Conservation (phyloP, 1,140 invertebrate genomes). For the Grapholita molesta region DNA sequence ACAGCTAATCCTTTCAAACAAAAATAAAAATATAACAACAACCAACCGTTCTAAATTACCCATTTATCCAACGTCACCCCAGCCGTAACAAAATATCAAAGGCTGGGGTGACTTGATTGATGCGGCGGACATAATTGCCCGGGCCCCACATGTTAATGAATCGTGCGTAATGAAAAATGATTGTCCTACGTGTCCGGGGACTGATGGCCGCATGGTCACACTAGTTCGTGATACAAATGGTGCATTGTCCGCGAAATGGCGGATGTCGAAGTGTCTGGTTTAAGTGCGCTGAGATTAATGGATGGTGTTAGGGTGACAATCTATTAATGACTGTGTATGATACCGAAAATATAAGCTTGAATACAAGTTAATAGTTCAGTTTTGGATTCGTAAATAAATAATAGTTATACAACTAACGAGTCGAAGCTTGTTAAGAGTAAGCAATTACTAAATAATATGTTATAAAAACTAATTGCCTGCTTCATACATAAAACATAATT, state of each 20-base stretch:
- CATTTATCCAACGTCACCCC: conserved; percentile 11
- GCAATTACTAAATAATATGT: no score
- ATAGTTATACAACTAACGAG: no score
- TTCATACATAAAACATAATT: no score
- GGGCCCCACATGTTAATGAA: conserved; percentile 68
- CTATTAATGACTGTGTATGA: neutral
- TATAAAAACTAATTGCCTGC: no score
- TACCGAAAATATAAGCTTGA: neutral
- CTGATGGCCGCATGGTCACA: conserved; percentile 49
- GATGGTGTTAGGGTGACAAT: neutral
- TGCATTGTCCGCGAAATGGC: conserved; percentile 2
- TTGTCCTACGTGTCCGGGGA: conserved; percentile 50
- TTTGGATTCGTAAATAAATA: no score
- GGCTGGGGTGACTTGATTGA: conserved; percentile 64
- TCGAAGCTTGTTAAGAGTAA: no score
- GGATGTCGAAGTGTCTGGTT: conserved; percentile 13
- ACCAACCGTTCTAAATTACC: conserved; percentile 5
- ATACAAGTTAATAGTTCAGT: neutral
- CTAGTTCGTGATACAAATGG: conserved; percentile 41
- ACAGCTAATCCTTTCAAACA: neutral
- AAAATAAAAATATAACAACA: neutral
- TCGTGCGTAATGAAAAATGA: conserved; percentile 73
- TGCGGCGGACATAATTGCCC: conserved; percentile 68
- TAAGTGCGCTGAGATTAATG: neutral
- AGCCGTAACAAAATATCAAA: conserved; percentile 57